Conservation (phyloP, 2,888 invertebrate genomes). For the Suillia variegata region DNA sequence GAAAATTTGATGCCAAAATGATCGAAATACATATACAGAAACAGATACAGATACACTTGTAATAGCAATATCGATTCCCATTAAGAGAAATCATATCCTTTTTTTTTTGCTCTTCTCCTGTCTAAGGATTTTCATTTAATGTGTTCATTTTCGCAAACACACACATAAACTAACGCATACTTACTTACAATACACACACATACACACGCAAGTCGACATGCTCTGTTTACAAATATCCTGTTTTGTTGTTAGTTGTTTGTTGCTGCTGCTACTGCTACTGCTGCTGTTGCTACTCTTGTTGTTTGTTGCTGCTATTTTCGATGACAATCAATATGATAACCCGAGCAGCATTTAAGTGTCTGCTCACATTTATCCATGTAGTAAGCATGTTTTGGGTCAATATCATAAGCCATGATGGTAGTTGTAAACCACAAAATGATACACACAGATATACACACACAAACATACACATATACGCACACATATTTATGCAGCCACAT, state of each 20-base stretch:
- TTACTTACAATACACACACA: background rate
- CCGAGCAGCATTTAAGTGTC: conserved; percentile 13
- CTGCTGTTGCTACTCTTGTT: background rate
- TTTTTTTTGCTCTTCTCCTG: background rate
- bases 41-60: no score
- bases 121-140: conserved; percentile 1
- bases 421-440: conserved; percentile 51
- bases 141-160: background rate
- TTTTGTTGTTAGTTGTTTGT: conserved; percentile 26
- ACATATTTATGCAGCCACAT: conserved; percentile 3
- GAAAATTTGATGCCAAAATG: background rate
- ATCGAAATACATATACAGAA: no score
- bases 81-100: background rate
- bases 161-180: no score
- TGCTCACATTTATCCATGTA: conserved; percentile 21
- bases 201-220: conserved; percentile 22
- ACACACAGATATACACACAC: conserved; percentile 32
- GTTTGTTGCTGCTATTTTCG: no score
- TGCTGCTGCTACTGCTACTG: conserved; percentile 8
- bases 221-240: conserved; percentile 39
- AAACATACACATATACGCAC: conserved; percentile 5
- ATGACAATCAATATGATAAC: conserved; percentile 31
- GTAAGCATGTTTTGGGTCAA: conserved; percentile 52
- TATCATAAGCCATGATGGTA: conserved; percentile 52
- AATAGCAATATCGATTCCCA: background rate